Evolutionary conservation across 2,113 vertebrate species (phyloP), one percentile per base, ranked within the genome.

Genomic region (Uria lomvia): DNA sequence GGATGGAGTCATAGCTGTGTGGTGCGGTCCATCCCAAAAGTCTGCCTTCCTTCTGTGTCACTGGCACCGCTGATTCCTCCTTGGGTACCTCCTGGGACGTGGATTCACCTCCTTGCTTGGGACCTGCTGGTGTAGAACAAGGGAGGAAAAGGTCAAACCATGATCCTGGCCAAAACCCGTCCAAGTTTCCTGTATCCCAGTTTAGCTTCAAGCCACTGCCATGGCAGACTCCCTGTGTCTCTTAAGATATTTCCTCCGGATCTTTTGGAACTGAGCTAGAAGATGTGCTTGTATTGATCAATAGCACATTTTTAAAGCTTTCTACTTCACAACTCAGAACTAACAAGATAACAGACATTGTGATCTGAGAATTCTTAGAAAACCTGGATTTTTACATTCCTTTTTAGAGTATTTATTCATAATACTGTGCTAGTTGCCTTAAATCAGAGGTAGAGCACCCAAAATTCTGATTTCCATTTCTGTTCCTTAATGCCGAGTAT

Each of bases 151-250:
- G 12, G 13, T 18, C 14, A 9, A 40, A 81, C 12, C 47, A 56
- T 3, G 1, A 29, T 62, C 15, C 24, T 66, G 15, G 50, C 30
- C 42, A 81, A 81, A 78, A 59, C 7, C 16, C 42, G 1, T 38
- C 47, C 15, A 59, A 8, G 22, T 55, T 84, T 91, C 50, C 32
- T 22, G 8, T 40, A 59, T 38, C 10, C 24, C 38, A 12, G 12
- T 70, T 77, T 43, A 82, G 15, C 26, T 91, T 78, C 30, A 82
- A 82, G 19, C 32, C 29, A 43, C 32, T 58, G 45, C 47, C 20
- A 26, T 1, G 2, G 19, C 42, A 89, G 60, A 22, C 6, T 84
- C 32, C 15, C 3, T 1, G 0, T 2, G 2, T 47, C 15, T 76
- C 30, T 72, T 32, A 30, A 0, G 16, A 19, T 73, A 53, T 77